Conservation (phyloP, 2,113 vertebrate genomes). For the Corvus hawaiiensis region DNA sequence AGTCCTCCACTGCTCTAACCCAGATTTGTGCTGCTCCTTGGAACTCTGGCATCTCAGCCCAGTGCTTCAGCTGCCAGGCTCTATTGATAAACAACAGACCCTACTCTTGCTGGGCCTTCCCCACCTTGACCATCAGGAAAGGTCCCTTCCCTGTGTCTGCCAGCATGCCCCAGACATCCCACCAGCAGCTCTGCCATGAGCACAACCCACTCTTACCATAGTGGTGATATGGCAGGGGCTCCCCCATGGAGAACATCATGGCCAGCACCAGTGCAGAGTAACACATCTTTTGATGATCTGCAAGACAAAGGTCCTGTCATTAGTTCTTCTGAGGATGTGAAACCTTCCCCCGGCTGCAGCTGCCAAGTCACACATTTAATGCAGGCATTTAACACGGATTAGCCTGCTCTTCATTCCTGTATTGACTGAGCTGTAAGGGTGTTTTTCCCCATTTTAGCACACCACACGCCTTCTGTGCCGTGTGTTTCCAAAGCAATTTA, state of each 20-base stretch:
- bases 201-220: conserved; percentile 79
- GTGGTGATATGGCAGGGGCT: conserved; percentile 94
- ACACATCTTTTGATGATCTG: conserved; percentile 98
- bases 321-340: not conserved
- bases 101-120: not conserved
- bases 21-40: not conserved
- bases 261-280: conserved; percentile 92
- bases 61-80: not conserved
- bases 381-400: not conserved
- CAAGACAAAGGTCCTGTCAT: conserved; percentile 5
- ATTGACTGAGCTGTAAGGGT: not conserved
- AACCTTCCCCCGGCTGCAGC: not conserved
- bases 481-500: conserved; percentile 13
- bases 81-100: not conserved
- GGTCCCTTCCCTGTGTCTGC: not conserved
- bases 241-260: conserved; percentile 98
- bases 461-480: not conserved
- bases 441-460: not conserved
- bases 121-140: not conserved
- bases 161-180: not conserved
- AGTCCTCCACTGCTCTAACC: not conserved
- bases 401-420: not conserved
- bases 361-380: not conserved
- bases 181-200: not conserved
- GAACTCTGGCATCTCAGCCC: not conserved